Base-by-base conservation (phyloP, 2,797 vertebrate genomes). In the Anableps anableps region DNA sequence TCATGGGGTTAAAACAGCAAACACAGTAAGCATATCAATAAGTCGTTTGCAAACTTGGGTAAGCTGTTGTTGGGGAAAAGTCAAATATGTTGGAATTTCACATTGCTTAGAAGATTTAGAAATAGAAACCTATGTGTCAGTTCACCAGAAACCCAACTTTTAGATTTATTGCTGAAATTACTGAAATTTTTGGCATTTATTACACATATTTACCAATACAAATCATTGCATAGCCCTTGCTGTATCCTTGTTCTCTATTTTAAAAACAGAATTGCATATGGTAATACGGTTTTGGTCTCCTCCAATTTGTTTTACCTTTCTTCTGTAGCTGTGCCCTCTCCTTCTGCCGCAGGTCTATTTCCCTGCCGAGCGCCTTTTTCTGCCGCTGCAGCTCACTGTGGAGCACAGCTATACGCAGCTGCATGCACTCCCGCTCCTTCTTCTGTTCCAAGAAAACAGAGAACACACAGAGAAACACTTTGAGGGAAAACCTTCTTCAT, bases 391-490 rank as follows among this genome's bases (percentile, higher is more conserved):
- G 93, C 81, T 99, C 99, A 41, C 97, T 97, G 38, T 92, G 96
- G 86, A 99, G 97, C 91, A 99, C 97, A 71, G 97, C 94, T 64
- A 99, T 96, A 81, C 97, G 97, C 89, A 99, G 90, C 85, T 97
- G 97, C 95, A 99, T 96, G 93, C 97, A 97, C 92, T 99, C 99
- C 47, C 96, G 96, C 93, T 98, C 96, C 77, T 99, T 99, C 93
- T 99, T 99, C 98, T 99, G 92, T 75, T 78, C 74, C 4, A 36
- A 84, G 29, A 71, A 14, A 21, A 68, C 10, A 55, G 66, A 74
- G 58, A 80, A 55, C 76, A 88, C 88, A 84, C 76, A 86, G 23
- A 80, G 34, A 38, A 43, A 76, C 29, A 38, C 11, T 58, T 75
- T 53, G 21, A 83, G 79, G 55, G 3, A 81, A 76, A 85, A 88